Percentiles rank a stretch among this genome's conserved stretches.
phyloP scores from a whole-genome alignment of 2,113 vertebrate species.

The Todiramphus saurophagus region DNA sequence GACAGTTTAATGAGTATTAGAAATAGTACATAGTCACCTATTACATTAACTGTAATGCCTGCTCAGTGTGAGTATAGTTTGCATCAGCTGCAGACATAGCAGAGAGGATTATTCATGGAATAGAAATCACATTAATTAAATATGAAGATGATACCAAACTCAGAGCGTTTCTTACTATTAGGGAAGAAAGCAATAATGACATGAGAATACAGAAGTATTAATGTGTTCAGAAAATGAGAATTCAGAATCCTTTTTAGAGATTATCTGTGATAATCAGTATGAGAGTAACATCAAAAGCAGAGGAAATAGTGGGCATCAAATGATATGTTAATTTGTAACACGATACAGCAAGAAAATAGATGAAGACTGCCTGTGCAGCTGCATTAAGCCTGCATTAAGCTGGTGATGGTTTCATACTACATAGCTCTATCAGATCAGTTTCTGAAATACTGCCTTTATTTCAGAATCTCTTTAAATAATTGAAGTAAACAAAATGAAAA shows the following conservation, averaged over 20 bases:
- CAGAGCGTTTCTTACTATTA: not conserved
- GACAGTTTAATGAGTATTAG: not conserved
- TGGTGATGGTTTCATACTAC: not conserved
- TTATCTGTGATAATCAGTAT: not conserved
- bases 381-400: not conserved
- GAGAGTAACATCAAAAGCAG: not conserved
- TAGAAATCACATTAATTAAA: not conserved
- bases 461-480: not conserved
- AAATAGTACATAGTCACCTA: not conserved
- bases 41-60: not conserved
- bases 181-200: not conserved
- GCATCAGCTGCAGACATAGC: not conserved
- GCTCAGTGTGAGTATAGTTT: not conserved
- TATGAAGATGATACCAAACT: not conserved
- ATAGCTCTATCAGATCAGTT: not conserved
- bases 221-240: not conserved
- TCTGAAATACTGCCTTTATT: not conserved
- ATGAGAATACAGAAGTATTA: not conserved
- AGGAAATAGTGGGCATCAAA: not conserved
- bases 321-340: not conserved
- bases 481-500: not conserved
- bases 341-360: not conserved
- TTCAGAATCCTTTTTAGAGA: not conserved
- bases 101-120: not conserved
- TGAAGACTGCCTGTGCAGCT: not conserved